Conservation (phyloP, 1,140 invertebrate genomes). For the Caenorhabditis elegans region DNA sequence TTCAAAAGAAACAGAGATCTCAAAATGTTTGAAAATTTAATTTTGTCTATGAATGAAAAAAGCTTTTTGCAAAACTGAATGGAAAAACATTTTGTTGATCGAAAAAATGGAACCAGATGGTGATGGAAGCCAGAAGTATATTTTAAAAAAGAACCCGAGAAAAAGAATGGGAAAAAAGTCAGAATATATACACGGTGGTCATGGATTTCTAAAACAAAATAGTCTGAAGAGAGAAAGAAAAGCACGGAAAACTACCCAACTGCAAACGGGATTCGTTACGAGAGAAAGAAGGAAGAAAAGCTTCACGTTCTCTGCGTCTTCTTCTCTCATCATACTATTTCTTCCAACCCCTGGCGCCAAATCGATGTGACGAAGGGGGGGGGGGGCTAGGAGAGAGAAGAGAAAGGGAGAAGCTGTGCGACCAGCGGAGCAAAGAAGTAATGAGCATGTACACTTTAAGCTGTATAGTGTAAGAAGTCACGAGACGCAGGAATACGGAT, state of each 20-base stretch:
- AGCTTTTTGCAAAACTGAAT: background rate
- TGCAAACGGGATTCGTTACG: slow-evolving; percentile 21
- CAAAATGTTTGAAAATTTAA: no score
- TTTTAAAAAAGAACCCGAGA: no score
- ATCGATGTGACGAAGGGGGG: slow-evolving; percentile 8
- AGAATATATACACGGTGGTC: slow-evolving; percentile 21
- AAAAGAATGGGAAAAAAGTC: background rate
- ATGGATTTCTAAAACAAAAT: slow-evolving; percentile 1
- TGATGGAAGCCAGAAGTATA: slow-evolving; percentile 5
- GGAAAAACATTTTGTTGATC: background rate
- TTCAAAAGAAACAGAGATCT: background rate
- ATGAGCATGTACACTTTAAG: background rate
- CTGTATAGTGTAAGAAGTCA: background rate
- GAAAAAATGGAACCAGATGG: slow-evolving; percentile 3
- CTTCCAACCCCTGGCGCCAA: background rate
- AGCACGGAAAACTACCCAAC: background rate
- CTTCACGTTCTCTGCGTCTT: background rate
- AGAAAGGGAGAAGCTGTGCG: background rate
- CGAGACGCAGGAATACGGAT: background rate
- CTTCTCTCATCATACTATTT: background rate
- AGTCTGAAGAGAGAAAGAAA: background rate
- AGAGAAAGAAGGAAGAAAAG: background rate
- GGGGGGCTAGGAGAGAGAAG: background rate
- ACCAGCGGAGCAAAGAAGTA: slow-evolving; percentile 10
- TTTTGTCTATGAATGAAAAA: background rate